A percentile compares a stretch with the other conserved stretches of the same genome.
Conservation (phyloP, 2,797 vertebrate species). For the Oryzias sinensis region DNA sequence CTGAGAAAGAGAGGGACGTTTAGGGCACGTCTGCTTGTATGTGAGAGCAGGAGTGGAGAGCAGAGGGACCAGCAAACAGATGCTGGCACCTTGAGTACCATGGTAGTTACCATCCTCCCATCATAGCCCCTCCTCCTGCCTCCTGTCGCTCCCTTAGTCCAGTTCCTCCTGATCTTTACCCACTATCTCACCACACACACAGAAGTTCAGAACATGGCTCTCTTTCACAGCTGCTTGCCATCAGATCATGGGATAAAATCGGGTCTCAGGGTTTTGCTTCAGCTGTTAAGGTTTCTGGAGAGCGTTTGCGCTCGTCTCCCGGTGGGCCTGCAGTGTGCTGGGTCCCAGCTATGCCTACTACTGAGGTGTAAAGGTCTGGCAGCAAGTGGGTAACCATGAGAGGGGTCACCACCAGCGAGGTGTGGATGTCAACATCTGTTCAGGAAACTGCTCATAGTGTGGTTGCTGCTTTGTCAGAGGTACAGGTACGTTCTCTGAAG, state of each 20-base stretch:
- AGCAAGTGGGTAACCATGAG: conserved; percentile 80
- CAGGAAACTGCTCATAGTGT: conserved; percentile 87
- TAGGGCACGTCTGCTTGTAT: conserved; percentile 18
- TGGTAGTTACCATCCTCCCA: conserved; percentile 37
- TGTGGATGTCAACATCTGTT: conserved; percentile 88
- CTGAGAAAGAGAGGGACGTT: conserved; percentile 2
- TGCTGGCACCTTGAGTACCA: conserved; percentile 28
- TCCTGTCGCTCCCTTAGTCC: conserved; percentile 39
- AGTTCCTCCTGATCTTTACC: conserved; percentile 43
- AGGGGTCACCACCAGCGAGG: conserved; percentile 77
- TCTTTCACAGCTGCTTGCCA: background rate
- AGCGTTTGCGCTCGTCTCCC: conserved; percentile 15
- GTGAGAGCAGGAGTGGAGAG: conserved; percentile 20
- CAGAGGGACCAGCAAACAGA: conserved; percentile 52
- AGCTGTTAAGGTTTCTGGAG: conserved; percentile 17
- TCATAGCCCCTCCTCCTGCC: conserved; percentile 42
- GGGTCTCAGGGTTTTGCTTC: conserved; percentile 12
- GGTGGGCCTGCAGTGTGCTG: conserved; percentile 24
- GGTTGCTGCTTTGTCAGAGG: conserved; percentile 83
- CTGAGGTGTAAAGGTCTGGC: conserved; percentile 45
- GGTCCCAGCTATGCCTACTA: conserved; percentile 45
- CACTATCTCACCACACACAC: conserved; percentile 42
- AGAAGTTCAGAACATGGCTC: conserved; percentile 19
- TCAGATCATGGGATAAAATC: conserved; percentile 38
- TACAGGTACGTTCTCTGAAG: conserved; percentile 78